A percentile compares a stretch with the other conserved stretches of the same genome.
Conservation (phyloP, 2,113 vertebrate species). For the Tetrao urogallus region DNA sequence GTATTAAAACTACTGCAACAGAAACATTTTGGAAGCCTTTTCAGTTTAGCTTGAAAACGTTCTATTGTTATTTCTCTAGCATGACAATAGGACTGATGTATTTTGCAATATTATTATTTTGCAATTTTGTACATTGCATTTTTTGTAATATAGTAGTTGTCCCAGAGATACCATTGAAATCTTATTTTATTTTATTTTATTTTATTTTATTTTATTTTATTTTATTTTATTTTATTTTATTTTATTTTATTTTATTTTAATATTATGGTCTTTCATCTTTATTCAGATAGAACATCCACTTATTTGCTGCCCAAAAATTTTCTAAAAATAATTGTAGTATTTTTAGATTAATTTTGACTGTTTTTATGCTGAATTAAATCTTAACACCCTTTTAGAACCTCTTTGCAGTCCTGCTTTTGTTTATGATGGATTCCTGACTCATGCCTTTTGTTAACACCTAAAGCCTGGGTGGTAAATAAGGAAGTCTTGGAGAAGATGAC, state of each 20-base stretch:
- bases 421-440: neutral
- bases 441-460: neutral
- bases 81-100: neutral
- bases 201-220: neutral
- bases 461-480: neutral
- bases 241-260: fast-evolving
- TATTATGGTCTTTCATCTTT: neutral
- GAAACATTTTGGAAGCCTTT: neutral
- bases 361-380: neutral
- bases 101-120: neutral
- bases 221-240: fast-evolving
- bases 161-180: neutral
- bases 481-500: neutral
- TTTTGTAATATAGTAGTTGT: neutral
- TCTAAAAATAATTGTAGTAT: neutral
- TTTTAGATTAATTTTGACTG: neutral
- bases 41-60: neutral
- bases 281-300: neutral
- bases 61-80: neutral
- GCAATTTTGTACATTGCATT: neutral
- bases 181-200: fast-evolving
- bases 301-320: neutral
- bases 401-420: neutral
- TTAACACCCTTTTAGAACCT: neutral
- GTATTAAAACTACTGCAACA: neutral